phyloP scores from a whole-genome alignment of 1,140 invertebrate genomes.

The Drosophila biarmipes region DNA sequence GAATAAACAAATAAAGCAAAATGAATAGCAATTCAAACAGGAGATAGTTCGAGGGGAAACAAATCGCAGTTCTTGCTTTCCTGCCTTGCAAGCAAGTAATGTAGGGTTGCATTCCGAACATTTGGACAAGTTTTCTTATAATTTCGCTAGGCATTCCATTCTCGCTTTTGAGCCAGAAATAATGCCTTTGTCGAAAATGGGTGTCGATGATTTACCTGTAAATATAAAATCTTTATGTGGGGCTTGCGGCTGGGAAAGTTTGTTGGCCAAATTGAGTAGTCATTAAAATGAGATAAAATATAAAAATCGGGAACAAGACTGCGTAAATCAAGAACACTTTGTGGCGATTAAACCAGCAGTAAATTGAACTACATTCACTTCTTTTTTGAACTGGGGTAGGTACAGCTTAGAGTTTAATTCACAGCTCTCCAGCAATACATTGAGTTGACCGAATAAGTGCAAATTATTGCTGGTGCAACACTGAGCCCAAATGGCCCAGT shows the following conservation, averaged over 20 bases:
- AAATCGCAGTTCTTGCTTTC: background rate
- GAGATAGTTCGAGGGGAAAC: too few species aligned
- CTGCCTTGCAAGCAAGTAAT: background rate
- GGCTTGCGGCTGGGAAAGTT: background rate
- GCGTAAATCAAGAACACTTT: background rate
- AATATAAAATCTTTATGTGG: background rate
- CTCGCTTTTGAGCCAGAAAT: too few species aligned
- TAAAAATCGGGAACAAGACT: background rate
- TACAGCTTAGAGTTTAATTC: too few species aligned
- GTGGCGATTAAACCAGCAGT: background rate
- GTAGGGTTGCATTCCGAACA: too few species aligned
- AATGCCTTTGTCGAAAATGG: background rate
- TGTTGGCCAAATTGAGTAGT: background rate
- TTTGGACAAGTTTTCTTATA: too few species aligned
- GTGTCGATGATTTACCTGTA: too few species aligned
- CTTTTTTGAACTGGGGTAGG: background rate
- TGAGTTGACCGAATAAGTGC: background rate
- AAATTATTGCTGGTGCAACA: background rate
- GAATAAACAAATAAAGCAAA: constrained; percentile 4
- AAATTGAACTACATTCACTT: background rate
- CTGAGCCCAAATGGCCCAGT: background rate
- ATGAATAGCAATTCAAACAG: constrained; percentile 7
- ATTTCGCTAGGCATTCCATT: too few species aligned
- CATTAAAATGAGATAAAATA: background rate
- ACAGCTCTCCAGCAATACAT: background rate